Percentiles rank a stretch among this genome's conserved stretches.
Evolutionary conservation across 2,888 invertebrate species (phyloP).

Genomic region (Hydrotaea diabolus): DNA sequence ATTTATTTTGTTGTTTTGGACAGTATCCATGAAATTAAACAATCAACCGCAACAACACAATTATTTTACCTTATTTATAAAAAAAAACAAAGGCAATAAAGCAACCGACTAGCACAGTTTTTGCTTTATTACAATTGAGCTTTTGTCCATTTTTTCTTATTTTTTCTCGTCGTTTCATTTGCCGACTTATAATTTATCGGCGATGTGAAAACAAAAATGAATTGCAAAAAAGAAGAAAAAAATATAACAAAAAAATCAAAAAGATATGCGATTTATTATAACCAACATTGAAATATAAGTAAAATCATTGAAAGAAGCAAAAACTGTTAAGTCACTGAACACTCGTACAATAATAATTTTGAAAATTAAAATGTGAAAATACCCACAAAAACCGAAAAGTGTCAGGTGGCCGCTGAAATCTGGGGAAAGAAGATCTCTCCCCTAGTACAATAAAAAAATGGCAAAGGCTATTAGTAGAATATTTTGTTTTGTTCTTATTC

Average conservation of each 20-base stretch:
- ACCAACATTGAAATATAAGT: background rate
- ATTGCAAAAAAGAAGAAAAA: background rate
- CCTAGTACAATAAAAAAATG: background rate
- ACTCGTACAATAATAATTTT: no score
- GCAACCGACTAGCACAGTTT: background rate
- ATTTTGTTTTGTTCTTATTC: background rate
- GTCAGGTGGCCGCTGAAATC: background rate
- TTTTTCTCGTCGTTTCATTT: background rate
- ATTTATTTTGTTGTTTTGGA: background rate
- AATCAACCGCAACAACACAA: background rate
- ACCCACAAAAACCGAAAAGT: no score
- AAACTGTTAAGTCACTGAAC: background rate
- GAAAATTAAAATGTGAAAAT: background rate
- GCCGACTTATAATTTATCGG: background rate
- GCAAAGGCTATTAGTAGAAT: background rate
- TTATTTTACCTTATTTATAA: background rate
- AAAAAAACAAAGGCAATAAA: background rate
- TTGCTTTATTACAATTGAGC: background rate
- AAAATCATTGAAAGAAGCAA: background rate
- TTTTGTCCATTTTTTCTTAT: background rate
- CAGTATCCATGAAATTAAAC: background rate
- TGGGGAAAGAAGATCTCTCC: background rate
- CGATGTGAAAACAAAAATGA: background rate
- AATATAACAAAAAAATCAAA: background rate
- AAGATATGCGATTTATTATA: background rate